Evolutionary conservation across 2,888 invertebrate genomes (phyloP).

Genomic region (Scrobipalpa atriplicella): DNA sequence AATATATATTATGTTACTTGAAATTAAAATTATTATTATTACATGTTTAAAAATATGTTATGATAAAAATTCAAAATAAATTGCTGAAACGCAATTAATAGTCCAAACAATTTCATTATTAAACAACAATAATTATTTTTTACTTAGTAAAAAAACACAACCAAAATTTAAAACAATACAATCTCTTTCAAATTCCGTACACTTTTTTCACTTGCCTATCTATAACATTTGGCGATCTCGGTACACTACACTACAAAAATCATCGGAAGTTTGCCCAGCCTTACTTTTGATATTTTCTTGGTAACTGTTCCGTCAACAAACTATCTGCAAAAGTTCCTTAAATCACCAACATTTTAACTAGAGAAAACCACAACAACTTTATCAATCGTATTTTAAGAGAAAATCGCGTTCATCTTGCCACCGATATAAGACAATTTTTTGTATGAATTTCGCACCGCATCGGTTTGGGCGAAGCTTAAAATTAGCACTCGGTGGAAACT

Average conservation of each 20-base stretch:
- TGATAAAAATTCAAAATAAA: background rate
- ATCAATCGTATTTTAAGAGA: background rate
- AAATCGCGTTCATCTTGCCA: too few relatives aligned
- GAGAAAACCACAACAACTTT: background rate
- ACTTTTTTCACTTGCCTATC: slow-evolving; percentile 53
- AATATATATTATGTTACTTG: slow-evolving; percentile 31
- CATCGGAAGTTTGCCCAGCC: slow-evolving; percentile 11
- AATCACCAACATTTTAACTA: background rate
- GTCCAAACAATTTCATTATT: background rate
- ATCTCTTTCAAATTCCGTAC: slow-evolving; percentile 44
- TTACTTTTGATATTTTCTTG: background rate
- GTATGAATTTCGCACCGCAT: too few relatives aligned
- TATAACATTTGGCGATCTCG: slow-evolving; percentile 35
- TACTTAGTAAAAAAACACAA: slow-evolving; percentile 47
- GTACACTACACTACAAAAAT: slow-evolving; percentile 11
- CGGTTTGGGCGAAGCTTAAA: too few relatives aligned
- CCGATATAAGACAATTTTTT: too few relatives aligned
- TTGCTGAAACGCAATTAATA: slow-evolving; percentile 13
- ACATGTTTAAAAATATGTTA: background rate
- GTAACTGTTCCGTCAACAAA: background rate
- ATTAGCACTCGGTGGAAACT: too few relatives aligned
- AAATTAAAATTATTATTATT: slow-evolving; percentile 37
- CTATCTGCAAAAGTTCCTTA: background rate
- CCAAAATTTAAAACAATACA: slow-evolving; percentile 52
- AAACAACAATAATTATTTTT: slow-evolving; percentile 12